A percentile compares a stretch with the other conserved stretches of the same genome.
phyloP scores from a whole-genome alignment of 2,113 vertebrate species.

The Neomonachus schauinslandi region DNA sequence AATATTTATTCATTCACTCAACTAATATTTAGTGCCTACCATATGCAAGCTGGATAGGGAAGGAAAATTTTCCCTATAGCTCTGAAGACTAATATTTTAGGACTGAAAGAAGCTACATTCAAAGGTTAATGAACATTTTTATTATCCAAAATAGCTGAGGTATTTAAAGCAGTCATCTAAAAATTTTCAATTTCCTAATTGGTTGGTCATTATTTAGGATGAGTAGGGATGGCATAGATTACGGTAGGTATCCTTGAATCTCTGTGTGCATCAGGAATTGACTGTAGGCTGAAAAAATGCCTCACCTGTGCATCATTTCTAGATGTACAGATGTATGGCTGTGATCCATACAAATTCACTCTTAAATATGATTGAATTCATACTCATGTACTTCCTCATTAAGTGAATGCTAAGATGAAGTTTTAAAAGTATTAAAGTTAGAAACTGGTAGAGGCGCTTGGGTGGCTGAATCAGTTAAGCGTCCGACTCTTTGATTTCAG shows the following conservation, averaged over 20 bases:
- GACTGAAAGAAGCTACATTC: neutral
- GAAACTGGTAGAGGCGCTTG: neutral
- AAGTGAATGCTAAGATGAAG: neutral
- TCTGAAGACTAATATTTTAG: neutral
- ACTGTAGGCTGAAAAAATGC: neutral
- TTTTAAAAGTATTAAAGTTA: constrained; percentile 30
- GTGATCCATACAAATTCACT: neutral
- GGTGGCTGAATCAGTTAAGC: neutral
- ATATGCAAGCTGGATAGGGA: neutral
- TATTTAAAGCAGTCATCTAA: neutral
- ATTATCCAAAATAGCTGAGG: neutral
- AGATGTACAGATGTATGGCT: neutral
- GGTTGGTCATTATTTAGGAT: neutral
- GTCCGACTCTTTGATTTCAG: neutral
- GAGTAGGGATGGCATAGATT: accelerated
- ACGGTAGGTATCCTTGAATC: neutral
- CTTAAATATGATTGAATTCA: neutral
- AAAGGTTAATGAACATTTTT: neutral
- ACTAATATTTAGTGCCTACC: neutral
- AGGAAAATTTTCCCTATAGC: neutral
- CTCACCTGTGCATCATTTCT: neutral
- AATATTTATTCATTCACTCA: neutral
- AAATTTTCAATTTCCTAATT: neutral
- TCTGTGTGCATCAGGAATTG: neutral
- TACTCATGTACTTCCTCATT: neutral